phyloP scores from a whole-genome alignment of 2,888 invertebrate species.

The Blastobasis adustella region DNA sequence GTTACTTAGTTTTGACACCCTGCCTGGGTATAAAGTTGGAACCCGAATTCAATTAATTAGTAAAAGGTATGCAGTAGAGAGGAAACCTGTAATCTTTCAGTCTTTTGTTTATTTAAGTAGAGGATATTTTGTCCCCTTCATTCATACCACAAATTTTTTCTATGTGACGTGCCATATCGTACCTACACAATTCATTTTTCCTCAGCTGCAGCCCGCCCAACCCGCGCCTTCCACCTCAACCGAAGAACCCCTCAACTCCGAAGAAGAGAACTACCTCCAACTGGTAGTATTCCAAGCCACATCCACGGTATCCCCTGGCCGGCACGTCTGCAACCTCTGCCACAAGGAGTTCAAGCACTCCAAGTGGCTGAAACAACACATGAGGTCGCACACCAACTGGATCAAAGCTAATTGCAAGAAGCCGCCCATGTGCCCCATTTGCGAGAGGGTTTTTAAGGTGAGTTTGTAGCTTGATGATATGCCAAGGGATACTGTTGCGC shows the following conservation, averaged over 20 bases:
- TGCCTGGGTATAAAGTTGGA: no score
- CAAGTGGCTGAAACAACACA: slow-evolving; percentile 76
- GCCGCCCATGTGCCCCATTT: slow-evolving; percentile 76
- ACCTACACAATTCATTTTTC: no score
- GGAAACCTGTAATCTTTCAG: no score
- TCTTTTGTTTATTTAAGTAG: no score
- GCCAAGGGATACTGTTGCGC: no score
- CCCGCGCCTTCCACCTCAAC: slow-evolving; percentile 24
- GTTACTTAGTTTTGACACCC: no score
- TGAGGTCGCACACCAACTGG: slow-evolving; percentile 78
- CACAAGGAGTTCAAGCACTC: slow-evolving; percentile 78
- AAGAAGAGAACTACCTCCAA: slow-evolving; percentile 63
- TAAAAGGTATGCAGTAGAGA: no score
- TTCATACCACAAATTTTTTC: no score
- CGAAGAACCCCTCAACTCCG: slow-evolving; percentile 49
- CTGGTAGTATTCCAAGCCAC: slow-evolving; percentile 70
- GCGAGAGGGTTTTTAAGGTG: slow-evolving; percentile 76
- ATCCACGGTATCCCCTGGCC: slow-evolving; percentile 68
- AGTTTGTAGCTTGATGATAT: slow-evolving; percentile 5
- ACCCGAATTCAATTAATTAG: no score
- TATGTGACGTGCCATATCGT: no score
- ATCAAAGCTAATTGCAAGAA: slow-evolving; percentile 79
- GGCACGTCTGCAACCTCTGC: slow-evolving; percentile 77
- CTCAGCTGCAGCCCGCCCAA: not conserved
- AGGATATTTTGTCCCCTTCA: no score